Evolutionary conservation across 2,888 invertebrate genomes (phyloP).

Genomic region (Metacarcinus magister): DNA sequence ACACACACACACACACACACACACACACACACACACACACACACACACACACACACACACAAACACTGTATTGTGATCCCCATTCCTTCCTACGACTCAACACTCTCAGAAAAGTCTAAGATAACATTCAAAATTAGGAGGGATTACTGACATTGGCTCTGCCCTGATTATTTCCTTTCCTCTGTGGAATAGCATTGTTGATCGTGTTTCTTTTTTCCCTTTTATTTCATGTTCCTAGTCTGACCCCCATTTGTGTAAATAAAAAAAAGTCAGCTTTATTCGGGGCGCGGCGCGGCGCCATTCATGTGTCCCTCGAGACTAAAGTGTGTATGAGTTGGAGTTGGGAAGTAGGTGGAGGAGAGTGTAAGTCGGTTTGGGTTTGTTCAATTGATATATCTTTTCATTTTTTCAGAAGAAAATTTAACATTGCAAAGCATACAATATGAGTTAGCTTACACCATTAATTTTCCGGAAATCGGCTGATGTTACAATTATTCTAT

Average conservation of each 20-base stretch:
- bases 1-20: too few species aligned
- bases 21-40: too few species aligned
- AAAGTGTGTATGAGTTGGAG: background rate
- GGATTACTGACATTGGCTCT: background rate
- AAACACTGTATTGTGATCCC: background rate
- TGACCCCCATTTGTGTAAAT: background rate
- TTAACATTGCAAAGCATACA: too few species aligned
- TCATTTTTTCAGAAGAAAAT: too few species aligned
- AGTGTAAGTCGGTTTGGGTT: background rate
- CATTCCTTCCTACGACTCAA: background rate
- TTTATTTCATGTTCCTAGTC: background rate
- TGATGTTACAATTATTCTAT: too few species aligned
- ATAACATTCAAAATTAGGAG: background rate
- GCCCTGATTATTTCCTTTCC: background rate
- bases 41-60: too few species aligned
- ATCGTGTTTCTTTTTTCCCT: background rate
- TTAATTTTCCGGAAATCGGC: too few species aligned
- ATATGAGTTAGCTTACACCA: too few species aligned
- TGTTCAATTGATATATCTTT: background rate
- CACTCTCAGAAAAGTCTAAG: background rate
- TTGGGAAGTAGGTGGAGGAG: background rate
- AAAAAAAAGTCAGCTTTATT: background rate
- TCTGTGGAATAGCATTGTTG: background rate
- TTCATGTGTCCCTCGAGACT: background rate
- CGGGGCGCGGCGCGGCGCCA: background rate